These are phyloP conservation scores for Scotopteryx bipunctaria DNA, from an alignment of 2,888 invertebrate species.

Conservation along the genomic window DNA sequence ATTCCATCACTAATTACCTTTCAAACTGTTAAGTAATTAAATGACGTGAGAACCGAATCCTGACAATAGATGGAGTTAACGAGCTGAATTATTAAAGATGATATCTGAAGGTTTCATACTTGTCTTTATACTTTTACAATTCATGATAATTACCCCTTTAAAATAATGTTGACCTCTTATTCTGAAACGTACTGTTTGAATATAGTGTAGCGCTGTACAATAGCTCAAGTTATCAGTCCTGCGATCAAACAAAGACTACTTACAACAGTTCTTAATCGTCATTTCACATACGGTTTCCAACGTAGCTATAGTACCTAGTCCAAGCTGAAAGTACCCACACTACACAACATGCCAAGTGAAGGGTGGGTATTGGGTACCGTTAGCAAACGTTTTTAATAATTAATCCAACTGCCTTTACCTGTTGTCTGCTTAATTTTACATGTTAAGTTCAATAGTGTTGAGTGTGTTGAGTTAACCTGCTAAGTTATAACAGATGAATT, in stretches of 20 bases:
- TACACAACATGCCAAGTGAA: slow-evolving; percentile 26
- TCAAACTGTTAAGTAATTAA: slow-evolving; percentile 69
- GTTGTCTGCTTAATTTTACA: too few species aligned
- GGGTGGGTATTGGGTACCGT: slow-evolving; percentile 41
- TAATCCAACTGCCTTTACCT: background rate
- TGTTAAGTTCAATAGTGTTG: too few species aligned
- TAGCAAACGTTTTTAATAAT: slow-evolving; percentile 27
- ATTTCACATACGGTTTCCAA: slow-evolving; percentile 79
- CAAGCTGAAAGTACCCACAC: slow-evolving; percentile 56
- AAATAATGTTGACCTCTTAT: slow-evolving; percentile 21
- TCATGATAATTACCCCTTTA: slow-evolving; percentile 26
- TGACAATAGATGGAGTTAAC: slow-evolving; percentile 69
- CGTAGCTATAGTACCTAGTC: slow-evolving; percentile 60
- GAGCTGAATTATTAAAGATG: slow-evolving; percentile 61
- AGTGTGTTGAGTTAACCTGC: too few species aligned
- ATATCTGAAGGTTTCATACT: slow-evolving; percentile 43
- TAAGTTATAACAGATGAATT: too few species aligned
- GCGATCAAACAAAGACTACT: slow-evolving; percentile 80
- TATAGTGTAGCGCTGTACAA: slow-evolving; percentile 59
- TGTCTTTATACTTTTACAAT: slow-evolving; percentile 29
- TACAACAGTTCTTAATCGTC: slow-evolving; percentile 82
- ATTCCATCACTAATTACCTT: slow-evolving; percentile 67
- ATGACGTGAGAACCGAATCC: slow-evolving; percentile 75
- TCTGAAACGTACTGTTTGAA: slow-evolving; percentile 47
- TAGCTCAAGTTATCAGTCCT: slow-evolving; percentile 62